Percentiles rank a stretch among this genome's conserved stretches.
Conservation (phyloP, 2,113 vertebrate genomes). For the Rafetus swinhoei region DNA sequence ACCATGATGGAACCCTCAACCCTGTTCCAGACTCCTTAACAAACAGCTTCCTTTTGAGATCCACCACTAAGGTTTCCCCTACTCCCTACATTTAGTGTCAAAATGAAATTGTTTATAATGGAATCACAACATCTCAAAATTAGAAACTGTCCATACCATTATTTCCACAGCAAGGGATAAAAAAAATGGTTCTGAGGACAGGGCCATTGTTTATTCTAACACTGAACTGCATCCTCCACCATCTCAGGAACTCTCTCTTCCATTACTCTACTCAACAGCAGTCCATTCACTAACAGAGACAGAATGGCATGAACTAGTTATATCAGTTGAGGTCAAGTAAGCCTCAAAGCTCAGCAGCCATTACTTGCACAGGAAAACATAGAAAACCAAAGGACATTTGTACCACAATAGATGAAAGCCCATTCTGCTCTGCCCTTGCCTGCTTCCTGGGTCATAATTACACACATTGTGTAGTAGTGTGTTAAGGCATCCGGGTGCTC, state of each 20-base stretch:
- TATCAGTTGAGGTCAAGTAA: neutral
- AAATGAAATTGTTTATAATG: neutral
- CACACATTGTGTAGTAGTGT: neutral
- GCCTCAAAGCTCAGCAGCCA: neutral
- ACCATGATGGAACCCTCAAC: neutral
- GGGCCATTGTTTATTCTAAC: neutral
- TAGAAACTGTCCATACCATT: accelerated
- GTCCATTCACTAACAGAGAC: neutral
- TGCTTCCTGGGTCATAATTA: neutral
- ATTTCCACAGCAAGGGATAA: neutral
- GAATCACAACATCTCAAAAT: neutral
- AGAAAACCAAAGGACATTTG: neutral
- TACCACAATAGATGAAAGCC: neutral
- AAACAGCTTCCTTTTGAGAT: neutral
- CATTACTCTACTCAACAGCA: neutral
- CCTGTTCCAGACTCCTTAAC: neutral
- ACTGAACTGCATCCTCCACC: accelerated
- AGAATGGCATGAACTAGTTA: neutral
- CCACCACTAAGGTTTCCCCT: neutral
- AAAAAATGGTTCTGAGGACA: neutral
- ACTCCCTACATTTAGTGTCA: neutral
- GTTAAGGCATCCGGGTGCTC: neutral
- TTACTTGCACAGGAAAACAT: neutral
- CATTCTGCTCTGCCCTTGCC: neutral
- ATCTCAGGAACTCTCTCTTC: neutral